Base-by-base conservation (phyloP, 2,888 invertebrate genomes). In the Scaptodrosophila latifasciaeformis region DNA sequence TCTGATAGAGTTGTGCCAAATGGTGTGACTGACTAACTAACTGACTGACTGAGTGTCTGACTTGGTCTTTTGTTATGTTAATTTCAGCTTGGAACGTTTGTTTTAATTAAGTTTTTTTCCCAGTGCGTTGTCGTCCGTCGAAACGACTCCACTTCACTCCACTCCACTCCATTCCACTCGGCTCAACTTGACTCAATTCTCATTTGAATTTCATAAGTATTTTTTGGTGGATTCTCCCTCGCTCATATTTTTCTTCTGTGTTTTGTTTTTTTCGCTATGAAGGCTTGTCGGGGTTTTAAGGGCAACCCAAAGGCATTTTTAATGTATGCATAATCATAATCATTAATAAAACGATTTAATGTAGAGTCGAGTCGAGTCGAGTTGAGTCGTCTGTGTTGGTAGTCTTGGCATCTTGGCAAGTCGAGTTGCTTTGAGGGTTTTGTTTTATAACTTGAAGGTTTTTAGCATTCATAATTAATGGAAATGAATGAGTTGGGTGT, bases 71-170 rank as follows among this genome's bases (percentile, higher is more conserved):
- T 80, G 78, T 78, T 76, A 78, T 76, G 81, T 51, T 76, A 78
- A 80, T 76, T 78, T 59, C 31, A 58, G 39, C 49, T 52, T 63
- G 57, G 62, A 74, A 63, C 76, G 76, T 80, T 78, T 80, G 75
- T 75, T 80, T 78, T 80, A 76, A 80, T 80, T 75, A 80, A 62
- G 60, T 59, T 61, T 70, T n/a, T n/a, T n/a, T n/a, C n/a, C n/a
- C n/a, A n/a, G 13, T 53, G 64, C 60, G 74, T 52, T 74, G 62
- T 70, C 55, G 59, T 50, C 49, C 49, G n/a, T n/a, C n/a, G n/a
- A n/a, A n/a, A n/a, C n/a, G 55, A 71, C 66, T 71, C 64, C 15
- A 50, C 34, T 49, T 37, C 42, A 52, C 35, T 51, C 42, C 40
- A 30, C 30, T 30, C 30, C 30, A 54, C 37, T 50, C 43, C 6